Percentiles rank a stretch among this genome's conserved stretches.
These are phyloP conservation scores for Holacanthus passer DNA, from an alignment of 2,113 vertebrate genomes.

Conservation along the genomic window DNA sequence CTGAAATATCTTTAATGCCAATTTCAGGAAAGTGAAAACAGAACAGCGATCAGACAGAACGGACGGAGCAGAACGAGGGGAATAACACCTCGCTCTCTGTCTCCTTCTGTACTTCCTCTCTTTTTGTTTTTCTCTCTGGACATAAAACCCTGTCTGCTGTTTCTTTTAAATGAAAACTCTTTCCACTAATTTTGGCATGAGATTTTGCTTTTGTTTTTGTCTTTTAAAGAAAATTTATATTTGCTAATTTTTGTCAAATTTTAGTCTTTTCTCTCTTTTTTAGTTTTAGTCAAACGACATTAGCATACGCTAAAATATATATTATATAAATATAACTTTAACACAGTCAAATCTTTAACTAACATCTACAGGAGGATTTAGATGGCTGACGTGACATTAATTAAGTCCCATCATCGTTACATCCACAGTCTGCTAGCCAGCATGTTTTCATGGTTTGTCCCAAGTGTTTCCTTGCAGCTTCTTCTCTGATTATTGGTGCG, in stretches of 20 bases:
- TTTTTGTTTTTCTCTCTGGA: background rate
- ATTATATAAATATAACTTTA: too few species aligned
- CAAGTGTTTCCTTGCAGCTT: background rate
- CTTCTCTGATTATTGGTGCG: background rate
- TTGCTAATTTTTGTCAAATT: too few species aligned
- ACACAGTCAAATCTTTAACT: background rate
- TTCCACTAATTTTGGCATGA: background rate
- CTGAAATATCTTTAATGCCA: too few species aligned
- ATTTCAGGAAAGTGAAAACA: constrained; percentile 17
- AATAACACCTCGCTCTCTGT: constrained; percentile 30
- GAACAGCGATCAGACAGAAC: constrained; percentile 15
- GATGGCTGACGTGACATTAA: too few species aligned
- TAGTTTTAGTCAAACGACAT: too few species aligned
- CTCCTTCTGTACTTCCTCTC: background rate
- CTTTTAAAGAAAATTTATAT: too few species aligned
- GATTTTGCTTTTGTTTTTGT: background rate
- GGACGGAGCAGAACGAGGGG: background rate
- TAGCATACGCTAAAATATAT: too few species aligned
- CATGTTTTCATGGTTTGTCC: too few species aligned
- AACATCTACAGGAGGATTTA: background rate
- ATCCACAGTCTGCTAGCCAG: too few species aligned
- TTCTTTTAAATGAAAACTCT: background rate
- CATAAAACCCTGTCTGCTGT: constrained; percentile 7
- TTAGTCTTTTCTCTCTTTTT: too few species aligned
- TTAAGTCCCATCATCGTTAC: too few species aligned